phyloP scores from a whole-genome alignment of 2,888 invertebrate genomes.

The Fragum sueziense region DNA sequence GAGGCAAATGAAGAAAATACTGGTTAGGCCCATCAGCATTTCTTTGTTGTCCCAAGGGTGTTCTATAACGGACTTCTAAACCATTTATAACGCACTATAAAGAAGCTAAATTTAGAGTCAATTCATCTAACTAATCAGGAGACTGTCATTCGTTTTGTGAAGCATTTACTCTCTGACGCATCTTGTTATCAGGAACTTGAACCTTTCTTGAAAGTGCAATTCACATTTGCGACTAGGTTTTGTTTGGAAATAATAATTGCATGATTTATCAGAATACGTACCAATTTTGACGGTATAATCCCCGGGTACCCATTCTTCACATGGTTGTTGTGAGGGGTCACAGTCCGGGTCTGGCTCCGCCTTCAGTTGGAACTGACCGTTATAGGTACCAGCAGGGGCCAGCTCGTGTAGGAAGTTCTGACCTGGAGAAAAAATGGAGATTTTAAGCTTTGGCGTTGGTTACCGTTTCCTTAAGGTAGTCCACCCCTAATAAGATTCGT shows the following conservation, averaged over 20 bases:
- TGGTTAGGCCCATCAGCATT: background rate
- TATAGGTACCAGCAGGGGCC: conserved; percentile 70
- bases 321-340: conserved; percentile 75
- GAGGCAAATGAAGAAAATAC: background rate
- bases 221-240: too few relatives aligned
- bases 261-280: too few relatives aligned
- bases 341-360: conserved; percentile 75
- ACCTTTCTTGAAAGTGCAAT: too few relatives aligned
- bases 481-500: too few relatives aligned
- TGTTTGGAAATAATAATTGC: too few relatives aligned
- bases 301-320: conserved; percentile 78
- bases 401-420: conserved; percentile 66
- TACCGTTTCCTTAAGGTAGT: too few relatives aligned
- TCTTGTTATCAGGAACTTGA: too few relatives aligned
- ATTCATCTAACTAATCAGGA: too few relatives aligned
- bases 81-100: background rate
- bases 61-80: background rate
- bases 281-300: conserved; percentile 74
- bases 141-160: too few relatives aligned
- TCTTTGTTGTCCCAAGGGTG: background rate
- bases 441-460: too few relatives aligned
- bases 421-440: conserved; percentile 29
- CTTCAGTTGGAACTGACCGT: conserved; percentile 64
- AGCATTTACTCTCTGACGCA: too few relatives aligned
- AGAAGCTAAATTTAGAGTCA: background rate